A percentile compares a stretch with the other conserved stretches of the same genome.
These are phyloP conservation scores for Formicarius rufipectus DNA, from an alignment of 2,113 vertebrate genomes.

Conservation along the genomic window DNA sequence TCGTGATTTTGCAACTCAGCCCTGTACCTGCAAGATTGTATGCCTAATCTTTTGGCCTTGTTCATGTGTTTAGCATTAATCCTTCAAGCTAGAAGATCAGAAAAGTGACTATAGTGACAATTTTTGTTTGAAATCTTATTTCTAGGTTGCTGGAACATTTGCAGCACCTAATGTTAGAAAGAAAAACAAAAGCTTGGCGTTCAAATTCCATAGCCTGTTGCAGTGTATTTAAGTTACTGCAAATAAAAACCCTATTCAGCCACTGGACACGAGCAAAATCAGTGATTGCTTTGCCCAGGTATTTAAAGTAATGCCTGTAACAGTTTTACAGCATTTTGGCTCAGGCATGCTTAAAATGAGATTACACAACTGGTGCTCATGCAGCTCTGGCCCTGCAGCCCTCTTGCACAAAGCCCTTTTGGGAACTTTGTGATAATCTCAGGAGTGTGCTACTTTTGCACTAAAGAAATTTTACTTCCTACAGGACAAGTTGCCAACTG, in stretches of 20 bases:
- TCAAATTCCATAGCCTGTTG: not conserved
- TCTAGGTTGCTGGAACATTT: not conserved
- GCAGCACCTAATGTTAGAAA: not conserved
- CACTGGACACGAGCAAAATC: not conserved
- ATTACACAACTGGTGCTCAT: fast-evolving
- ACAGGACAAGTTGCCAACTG: not conserved
- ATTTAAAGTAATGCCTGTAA: not conserved
- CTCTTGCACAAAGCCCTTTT: not conserved
- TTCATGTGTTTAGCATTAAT: not conserved
- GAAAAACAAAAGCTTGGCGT: not conserved
- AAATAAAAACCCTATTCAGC: not conserved
- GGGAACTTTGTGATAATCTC: not conserved
- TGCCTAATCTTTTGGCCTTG: not conserved
- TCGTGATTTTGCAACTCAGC: not conserved
- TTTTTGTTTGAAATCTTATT: not conserved
- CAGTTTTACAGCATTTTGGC: not conserved
- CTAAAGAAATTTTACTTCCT: not conserved
- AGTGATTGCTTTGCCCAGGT: not conserved
- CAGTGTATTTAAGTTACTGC: not conserved
- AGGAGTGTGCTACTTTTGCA: not conserved
- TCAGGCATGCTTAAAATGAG: not conserved
- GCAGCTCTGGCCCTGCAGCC: not conserved
- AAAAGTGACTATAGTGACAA: not conserved
- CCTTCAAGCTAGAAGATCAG: not conserved
- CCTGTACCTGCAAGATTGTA: not conserved